Evolutionary conservation across 2,888 invertebrate species (phyloP), one percentile per base, ranked within the genome.

Genomic region (Diarsia dahlii): DNA sequence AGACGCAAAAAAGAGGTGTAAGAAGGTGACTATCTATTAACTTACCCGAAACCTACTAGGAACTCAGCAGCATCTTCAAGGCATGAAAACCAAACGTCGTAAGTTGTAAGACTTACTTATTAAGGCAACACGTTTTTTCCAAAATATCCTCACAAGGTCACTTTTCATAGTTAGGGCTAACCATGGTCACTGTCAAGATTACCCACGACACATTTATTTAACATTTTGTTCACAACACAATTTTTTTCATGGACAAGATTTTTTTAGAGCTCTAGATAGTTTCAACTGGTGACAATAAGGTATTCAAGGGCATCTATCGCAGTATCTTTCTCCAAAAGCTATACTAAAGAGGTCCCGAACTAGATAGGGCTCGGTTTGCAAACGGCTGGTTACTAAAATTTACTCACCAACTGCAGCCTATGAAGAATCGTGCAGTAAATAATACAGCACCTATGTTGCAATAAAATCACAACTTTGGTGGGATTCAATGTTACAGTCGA

Each of bases 391-490:
- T 48, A 10, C 5, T 62, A 50, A 64, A 78, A 60, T 56, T 9
- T 18, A 23, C 20, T 67, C 9, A 46, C 34, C 63, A 71, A 58
- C 48, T 56, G 18, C n/a, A n/a, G n/a, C 45, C 12, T 58, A 71
- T 66, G n/a, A 34, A 62, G 46, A 79, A 75, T 65, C 54, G 62
- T 66, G 58, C 46, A 52, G 28, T 45, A 64, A 76, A 69, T 66
- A 74, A 66, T 68, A 74, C 70, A 64, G 66, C 52, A 74, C 52
- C 23, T 73, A 70, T 56, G 28, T 74, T 64, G 70, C 52, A 86
- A 85, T 86, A 89, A 85, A 88, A 80, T 74, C 60, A 72, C 70
- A 68, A 76, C 62, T 48, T 72, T 65, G 28, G 72, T 68, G 12
- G 39, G 58, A 50, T 76, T 74, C 9, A 62, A 68, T 63, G 65